Conservation (phyloP, 2,113 vertebrate genomes). For the Nothoprocta pentlandii region DNA sequence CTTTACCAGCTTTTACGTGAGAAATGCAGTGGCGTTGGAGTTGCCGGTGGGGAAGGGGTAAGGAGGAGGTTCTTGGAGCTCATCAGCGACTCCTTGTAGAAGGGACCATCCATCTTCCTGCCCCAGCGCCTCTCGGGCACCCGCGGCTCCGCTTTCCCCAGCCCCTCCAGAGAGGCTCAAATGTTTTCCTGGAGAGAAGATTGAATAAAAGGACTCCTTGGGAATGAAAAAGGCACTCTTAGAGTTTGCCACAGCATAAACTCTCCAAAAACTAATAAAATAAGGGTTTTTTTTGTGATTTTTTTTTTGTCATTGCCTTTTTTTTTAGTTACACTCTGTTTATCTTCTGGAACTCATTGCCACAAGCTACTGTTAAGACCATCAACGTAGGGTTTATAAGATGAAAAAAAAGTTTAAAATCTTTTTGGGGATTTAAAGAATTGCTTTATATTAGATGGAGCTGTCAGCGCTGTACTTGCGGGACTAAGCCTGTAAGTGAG, state of each 20-base stretch:
- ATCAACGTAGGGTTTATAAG: constrained; percentile 26
- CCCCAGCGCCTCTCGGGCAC: neutral
- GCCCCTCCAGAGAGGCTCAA: neutral
- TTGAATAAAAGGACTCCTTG: constrained; percentile 35
- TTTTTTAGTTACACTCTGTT: neutral
- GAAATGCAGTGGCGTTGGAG: neutral
- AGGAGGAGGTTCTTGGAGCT: neutral
- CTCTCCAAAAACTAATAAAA: constrained; percentile 29
- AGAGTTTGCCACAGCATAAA: neutral
- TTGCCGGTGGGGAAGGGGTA: neutral
- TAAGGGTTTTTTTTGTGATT: neutral
- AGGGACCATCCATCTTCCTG: constrained; percentile 3
- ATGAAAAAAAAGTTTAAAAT: neutral
- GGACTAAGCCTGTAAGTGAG: constrained; percentile 18
- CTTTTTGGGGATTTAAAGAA: constrained; percentile 30
- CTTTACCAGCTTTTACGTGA: neutral
- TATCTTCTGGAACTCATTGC: constrained; percentile 15
- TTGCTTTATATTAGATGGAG: constrained; percentile 29
- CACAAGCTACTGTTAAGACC: neutral
- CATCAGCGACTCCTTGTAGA: neutral
- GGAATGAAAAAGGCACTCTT: neutral
- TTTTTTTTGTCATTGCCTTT: neutral
- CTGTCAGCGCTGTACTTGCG: neutral
- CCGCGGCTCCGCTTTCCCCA: neutral
- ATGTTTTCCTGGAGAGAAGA: neutral